Conservation (phyloP, 2,113 vertebrate genomes). For the Platichthys flesus region DNA sequence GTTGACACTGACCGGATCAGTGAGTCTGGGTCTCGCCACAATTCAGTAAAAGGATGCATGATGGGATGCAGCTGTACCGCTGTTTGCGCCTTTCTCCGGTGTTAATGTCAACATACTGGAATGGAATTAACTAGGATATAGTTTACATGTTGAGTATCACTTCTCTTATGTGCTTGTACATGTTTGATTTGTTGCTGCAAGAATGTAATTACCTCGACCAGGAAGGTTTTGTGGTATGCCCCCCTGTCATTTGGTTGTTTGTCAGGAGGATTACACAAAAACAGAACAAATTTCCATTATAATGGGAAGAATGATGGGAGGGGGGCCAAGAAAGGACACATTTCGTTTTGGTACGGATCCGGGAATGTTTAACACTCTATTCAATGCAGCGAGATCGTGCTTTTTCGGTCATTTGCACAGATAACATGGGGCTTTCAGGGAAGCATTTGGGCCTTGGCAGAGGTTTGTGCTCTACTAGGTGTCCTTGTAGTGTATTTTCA, state of each 20-base stretch:
- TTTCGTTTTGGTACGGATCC: background rate
- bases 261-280: background rate
- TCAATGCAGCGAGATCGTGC: too few relatives aligned
- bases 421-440: too few relatives aligned
- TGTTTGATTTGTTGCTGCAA: background rate
- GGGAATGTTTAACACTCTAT: background rate
- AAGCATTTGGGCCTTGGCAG: too few relatives aligned
- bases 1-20: background rate
- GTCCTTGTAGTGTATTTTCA: too few relatives aligned
- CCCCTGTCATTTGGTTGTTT: background rate
- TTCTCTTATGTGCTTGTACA: background rate
- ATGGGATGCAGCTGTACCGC: background rate
- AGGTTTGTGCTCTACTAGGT: too few relatives aligned
- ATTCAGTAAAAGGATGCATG: background rate
- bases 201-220: too few relatives aligned
- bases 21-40: background rate
- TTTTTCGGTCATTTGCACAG: too few relatives aligned
- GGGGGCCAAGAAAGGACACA: background rate
- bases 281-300: background rate
- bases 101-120: background rate
- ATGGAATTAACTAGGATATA: background rate
- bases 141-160: background rate
- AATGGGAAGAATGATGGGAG: background rate
- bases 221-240: background rate
- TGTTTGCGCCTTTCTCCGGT: background rate